phyloP scores from a whole-genome alignment of 2,113 vertebrate genomes.

The Rhea americana region DNA sequence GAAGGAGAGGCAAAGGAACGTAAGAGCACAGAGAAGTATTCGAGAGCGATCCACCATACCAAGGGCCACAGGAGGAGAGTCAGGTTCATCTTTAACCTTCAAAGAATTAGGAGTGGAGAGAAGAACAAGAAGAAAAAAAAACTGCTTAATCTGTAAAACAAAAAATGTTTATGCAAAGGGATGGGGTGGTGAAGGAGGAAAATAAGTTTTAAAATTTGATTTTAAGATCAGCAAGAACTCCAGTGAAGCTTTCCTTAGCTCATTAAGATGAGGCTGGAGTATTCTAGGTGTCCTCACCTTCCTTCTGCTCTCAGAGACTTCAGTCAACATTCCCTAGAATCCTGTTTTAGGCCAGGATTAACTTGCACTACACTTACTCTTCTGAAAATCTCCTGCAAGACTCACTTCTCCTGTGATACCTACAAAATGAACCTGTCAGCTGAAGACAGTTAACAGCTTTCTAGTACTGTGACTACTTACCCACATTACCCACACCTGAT shows the following conservation, averaged over 20 bases:
- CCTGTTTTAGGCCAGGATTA: background rate
- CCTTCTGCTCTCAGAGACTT: background rate
- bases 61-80: conserved; percentile 89
- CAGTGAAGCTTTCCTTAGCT: background rate
- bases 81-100: conserved; percentile 95
- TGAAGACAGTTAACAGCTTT: background rate
- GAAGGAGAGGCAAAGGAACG: conserved; percentile 94
- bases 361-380: background rate
- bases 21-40: conserved; percentile 93
- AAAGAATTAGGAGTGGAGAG: background rate
- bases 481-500: background rate
- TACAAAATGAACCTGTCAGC: background rate
- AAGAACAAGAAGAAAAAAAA: background rate
- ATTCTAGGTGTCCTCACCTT: background rate
- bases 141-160: background rate
- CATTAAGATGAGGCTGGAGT: background rate
- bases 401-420: background rate
- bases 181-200: background rate
- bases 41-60: conserved; percentile 99
- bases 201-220: background rate
- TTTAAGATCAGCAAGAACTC: background rate
- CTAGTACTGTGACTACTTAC: background rate
- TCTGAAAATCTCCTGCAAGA: background rate
- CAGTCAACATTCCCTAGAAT: background rate
- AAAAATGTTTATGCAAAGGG: background rate